A percentile compares a stretch with the other conserved stretches of the same genome.
Conservation (phyloP, 2,113 vertebrate species). For the Promerops cafer region DNA sequence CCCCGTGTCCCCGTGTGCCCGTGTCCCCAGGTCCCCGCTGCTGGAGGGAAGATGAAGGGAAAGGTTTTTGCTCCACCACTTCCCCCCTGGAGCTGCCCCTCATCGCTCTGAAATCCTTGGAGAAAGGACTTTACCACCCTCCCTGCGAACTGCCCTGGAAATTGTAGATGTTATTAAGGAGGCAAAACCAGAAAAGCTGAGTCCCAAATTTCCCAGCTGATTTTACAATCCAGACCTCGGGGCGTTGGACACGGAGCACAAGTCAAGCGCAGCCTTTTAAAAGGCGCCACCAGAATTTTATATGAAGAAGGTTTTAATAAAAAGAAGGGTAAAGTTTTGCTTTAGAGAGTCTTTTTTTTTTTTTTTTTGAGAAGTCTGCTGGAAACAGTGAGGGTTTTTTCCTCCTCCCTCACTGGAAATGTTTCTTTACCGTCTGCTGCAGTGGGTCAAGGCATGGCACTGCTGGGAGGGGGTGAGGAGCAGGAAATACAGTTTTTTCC, state of each 20-base stretch:
- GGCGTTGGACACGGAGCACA: neutral
- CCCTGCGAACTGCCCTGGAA: neutral
- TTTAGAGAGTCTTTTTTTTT: neutral
- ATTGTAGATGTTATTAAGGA: neutral
- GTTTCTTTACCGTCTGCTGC: neutral
- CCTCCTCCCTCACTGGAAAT: neutral
- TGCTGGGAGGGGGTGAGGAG: neutral
- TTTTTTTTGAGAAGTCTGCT: neutral
- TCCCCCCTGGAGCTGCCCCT: neutral
- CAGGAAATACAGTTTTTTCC: neutral
- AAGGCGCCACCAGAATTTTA: neutral
- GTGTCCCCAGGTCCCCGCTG: neutral
- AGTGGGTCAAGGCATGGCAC: neutral
- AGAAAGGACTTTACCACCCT: neutral
- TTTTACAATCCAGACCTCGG: neutral
- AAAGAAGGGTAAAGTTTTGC: neutral
- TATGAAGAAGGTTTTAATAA: neutral
- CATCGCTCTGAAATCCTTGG: accelerated
- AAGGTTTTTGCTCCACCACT: neutral
- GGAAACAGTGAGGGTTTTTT: neutral
- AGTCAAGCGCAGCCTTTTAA: neutral
- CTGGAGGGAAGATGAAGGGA: neutral
- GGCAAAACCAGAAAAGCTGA: neutral
- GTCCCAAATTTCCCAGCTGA: neutral
- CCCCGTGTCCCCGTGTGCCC: neutral